Conservation (phyloP, 2,113 vertebrate species). For the Plecturocebus donacophilus region DNA sequence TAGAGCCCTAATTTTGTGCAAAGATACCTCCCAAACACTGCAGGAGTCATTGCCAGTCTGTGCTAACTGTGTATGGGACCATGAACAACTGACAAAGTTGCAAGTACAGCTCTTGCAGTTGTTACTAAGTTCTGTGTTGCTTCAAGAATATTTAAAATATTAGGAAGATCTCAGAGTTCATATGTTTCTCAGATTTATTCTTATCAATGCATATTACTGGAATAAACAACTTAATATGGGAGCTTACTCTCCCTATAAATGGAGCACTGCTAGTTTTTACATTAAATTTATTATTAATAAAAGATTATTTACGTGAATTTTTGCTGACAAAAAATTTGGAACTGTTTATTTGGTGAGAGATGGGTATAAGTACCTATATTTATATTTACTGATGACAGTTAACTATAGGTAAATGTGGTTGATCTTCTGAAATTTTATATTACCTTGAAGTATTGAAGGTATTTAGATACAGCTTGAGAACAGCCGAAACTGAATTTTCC, state of each 20-base stretch:
- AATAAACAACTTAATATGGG: neutral
- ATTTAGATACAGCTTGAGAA: neutral
- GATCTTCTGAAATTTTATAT: neutral
- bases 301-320: neutral
- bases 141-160: conserved; percentile 1
- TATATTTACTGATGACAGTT: neutral
- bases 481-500: neutral
- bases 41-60: neutral
- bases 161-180: neutral
- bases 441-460: neutral
- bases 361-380: neutral
- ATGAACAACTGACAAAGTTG: neutral
- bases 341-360: conserved; percentile 13
- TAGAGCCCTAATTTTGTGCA: neutral
- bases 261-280: conserved; percentile 11
- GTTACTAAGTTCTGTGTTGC: neutral
- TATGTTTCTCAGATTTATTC: neutral
- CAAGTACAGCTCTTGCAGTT: neutral
- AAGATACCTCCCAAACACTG: neutral
- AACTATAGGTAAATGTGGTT: neutral
- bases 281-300: conserved; percentile 43
- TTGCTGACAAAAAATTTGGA: neutral
- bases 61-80: neutral
- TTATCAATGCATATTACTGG: neutral
- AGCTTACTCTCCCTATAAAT: conserved; percentile 7